phyloP scores from a whole-genome alignment of 1,140 invertebrate genomes.

The Eupristina koningsbergeri region DNA sequence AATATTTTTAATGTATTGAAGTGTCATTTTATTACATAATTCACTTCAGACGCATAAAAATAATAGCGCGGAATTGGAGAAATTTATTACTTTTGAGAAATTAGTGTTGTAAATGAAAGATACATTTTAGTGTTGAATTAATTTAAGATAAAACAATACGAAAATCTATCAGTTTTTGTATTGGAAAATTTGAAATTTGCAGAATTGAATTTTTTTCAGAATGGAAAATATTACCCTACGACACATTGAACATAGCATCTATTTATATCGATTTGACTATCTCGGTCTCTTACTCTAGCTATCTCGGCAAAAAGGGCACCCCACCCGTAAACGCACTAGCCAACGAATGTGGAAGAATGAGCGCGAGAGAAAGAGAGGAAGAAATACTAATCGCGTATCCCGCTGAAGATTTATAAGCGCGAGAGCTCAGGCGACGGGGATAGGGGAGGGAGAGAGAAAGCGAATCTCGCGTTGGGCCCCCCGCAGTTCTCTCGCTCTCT shows the following conservation, averaged over 20 bases:
- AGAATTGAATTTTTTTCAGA: background rate
- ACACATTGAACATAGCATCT: conserved; percentile 42
- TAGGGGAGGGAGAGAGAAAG: conserved; percentile 31
- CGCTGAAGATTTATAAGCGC: conserved; percentile 71
- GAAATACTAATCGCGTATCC: conserved; percentile 69
- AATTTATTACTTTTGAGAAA: background rate
- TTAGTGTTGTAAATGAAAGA: too few species aligned
- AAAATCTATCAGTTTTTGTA: background rate
- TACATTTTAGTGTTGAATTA: too few species aligned
- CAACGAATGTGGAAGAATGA: conserved; percentile 10
- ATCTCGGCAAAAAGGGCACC: conserved; percentile 7
- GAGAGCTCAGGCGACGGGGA: conserved; percentile 59
- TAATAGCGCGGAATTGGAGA: background rate
- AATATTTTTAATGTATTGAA: background rate
- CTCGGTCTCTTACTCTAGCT: conserved; percentile 48
- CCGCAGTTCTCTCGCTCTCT: conserved; percentile 60
- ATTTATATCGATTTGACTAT: conserved; percentile 52
- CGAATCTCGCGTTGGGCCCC: conserved; percentile 68
- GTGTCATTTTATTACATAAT: background rate
- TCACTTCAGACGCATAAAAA: background rate
- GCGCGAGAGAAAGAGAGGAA: conserved; percentile 38
- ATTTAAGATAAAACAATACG: background rate
- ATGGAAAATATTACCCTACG: conserved; percentile 3
- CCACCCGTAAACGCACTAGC: background rate
- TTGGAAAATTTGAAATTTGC: background rate